phyloP scores from a whole-genome alignment of 2,113 vertebrate species.

The Peromyscus polionotus region DNA sequence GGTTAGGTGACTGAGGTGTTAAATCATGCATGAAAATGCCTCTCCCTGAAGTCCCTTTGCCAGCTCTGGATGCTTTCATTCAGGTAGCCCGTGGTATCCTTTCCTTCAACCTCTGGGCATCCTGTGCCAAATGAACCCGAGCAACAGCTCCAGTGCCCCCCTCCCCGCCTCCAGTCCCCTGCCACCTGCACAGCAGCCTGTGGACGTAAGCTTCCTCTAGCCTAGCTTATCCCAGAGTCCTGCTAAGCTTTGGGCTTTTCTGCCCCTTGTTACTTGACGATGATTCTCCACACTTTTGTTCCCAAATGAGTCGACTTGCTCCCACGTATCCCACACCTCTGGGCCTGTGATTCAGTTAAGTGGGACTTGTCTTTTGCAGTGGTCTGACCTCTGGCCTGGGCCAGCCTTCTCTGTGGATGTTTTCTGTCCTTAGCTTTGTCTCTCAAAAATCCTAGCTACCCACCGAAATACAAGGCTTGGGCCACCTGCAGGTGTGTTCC shows the following conservation, averaged over 20 bases:
- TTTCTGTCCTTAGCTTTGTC: not conserved
- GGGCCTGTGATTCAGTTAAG: fast-evolving
- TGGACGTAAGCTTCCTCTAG: not conserved
- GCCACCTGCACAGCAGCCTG: not conserved
- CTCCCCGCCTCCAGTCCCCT: not conserved
- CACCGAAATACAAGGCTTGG: not conserved
- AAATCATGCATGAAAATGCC: not conserved
- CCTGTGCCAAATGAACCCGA: not conserved
- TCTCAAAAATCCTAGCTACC: not conserved
- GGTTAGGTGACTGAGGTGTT: not conserved
- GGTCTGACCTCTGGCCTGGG: not conserved
- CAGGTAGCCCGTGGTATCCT: not conserved
- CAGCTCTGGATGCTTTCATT: not conserved
- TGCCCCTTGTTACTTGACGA: not conserved
- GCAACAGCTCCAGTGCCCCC: not conserved
- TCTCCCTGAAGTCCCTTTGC: not conserved
- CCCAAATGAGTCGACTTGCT: no score
- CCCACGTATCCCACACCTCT: not conserved
- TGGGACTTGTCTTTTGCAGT: not conserved
- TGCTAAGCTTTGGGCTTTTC: not conserved
- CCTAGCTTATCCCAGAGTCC: not conserved
- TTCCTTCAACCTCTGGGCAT: not conserved
- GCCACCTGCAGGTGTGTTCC: not conserved
- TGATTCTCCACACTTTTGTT: no score
- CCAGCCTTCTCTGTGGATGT: fast-evolving